Base-by-base conservation (phyloP, 2,797 vertebrate species). In the Lindbergichthys nudifrons region DNA sequence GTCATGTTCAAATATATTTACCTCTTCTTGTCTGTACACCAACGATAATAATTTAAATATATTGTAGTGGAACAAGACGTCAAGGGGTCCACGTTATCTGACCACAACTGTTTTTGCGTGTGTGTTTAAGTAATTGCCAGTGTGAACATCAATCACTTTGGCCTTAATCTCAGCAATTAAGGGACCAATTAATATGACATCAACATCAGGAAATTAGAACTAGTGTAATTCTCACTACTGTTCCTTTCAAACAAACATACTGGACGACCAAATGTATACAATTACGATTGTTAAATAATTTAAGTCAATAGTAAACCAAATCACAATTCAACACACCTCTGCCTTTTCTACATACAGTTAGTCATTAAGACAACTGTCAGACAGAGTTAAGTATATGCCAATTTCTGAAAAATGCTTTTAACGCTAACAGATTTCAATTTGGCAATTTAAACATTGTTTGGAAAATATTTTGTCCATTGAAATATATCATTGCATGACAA, bases 71-170 rank as follows among this genome's bases (percentile, higher is more conserved):
- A 73, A 85, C 70, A 62, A 85, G 21, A 73, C 39, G 18, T 71
- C 73, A 75, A 77, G 51, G 18, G 50, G 56, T 65, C 77, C 52
- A 72, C 73, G 60, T 65, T 26, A 67, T 30, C 30, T 72, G 67
- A 73, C 47, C 73, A 78, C 19, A 59, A 65, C 70, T n/a, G 43
- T 61, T 54, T 41, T 39, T 76, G 52, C 61, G 30, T 70, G 21
- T 73, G 53, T 64, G 62, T 84, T 70, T 73, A 30, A 41, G 32
- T 59, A n/a, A 56, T 3, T 73, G 39, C 70, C 60, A 47, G 59
- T 84, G 53, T 79, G 70, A 73, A 82, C 73, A 79, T 81, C 57
- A 77, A 85, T 87, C 81, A 81, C 87, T 91, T 91, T 90, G 87
- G 87, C 90, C 72, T 86, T 74, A 73, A 73, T 79, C 58, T 60